Percentiles rank a stretch among this genome's conserved stretches.
phyloP scores from a whole-genome alignment of 2,113 vertebrate species.

The Cyphomyrus plagiostoma region DNA sequence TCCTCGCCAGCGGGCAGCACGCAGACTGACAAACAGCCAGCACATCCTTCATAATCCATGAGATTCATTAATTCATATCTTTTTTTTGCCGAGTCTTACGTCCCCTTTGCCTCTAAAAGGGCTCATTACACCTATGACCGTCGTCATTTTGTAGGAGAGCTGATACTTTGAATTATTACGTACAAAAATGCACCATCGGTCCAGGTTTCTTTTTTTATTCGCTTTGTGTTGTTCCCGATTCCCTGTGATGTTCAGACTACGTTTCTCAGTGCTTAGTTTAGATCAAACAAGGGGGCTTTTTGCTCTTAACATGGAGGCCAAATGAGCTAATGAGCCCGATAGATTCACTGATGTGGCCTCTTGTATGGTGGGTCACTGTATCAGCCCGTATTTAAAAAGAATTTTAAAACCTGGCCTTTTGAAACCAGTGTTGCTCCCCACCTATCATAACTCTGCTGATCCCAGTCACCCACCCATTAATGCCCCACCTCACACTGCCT shows the following conservation, averaged over 20 bases:
- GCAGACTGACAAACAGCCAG: neutral
- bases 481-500: neutral
- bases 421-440: neutral
- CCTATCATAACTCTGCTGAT: neutral
- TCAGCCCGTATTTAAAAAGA: neutral
- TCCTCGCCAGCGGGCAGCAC: neutral
- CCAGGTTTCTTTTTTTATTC: neutral
- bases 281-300: neutral
- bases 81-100: neutral
- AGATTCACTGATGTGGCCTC: neutral
- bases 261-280: neutral
- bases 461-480: too few relatives aligned
- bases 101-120: neutral
- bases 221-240: neutral
- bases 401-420: neutral
- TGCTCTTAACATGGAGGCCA: neutral
- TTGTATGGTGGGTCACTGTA: neutral
- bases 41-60: neutral
- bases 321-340: neutral
- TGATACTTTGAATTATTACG: neutral
- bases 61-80: neutral
- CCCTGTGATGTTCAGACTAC: neutral
- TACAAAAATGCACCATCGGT: neutral
- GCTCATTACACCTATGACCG: neutral
- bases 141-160: neutral